A percentile compares a stretch with the other conserved stretches of the same genome.
phyloP scores from a whole-genome alignment of 2,888 invertebrate genomes.

The Trachelus stipa region DNA sequence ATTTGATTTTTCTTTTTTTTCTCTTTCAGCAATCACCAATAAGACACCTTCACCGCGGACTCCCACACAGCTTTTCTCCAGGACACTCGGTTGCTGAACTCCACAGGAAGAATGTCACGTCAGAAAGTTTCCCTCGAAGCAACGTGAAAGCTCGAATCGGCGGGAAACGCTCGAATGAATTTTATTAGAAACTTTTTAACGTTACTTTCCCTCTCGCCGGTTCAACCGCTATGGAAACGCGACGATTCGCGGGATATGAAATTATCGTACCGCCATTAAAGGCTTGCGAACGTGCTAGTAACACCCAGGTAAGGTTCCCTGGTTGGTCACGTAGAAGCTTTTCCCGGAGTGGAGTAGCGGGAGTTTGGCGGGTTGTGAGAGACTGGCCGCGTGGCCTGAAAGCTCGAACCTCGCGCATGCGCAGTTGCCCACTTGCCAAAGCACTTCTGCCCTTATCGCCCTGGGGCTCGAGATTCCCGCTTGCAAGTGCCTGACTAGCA shows the following conservation, averaged over 20 bases:
- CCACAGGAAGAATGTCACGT: neutral
- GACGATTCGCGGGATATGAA: neutral
- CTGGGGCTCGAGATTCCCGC: neutral
- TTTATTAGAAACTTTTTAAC: neutral
- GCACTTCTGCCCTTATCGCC: constrained; percentile 16
- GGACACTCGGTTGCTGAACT: neutral
- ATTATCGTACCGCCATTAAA: neutral
- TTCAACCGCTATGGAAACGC: neutral
- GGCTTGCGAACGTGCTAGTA: neutral
- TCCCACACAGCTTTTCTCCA: neutral
- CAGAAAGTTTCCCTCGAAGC: neutral
- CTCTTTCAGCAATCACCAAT: neutral
- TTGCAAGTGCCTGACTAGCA: neutral
- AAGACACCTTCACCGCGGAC: neutral
- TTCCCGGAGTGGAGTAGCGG: constrained; percentile 4
- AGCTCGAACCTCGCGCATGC: constrained; percentile 51
- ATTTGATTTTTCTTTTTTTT: neutral
- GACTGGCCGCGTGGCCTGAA: constrained; percentile 62
- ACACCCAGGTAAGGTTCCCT: neutral
- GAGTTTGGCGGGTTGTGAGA: constrained; percentile 62
- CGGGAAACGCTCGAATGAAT: neutral
- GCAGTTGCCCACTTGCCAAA: constrained; percentile 34
- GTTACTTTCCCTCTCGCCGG: neutral
- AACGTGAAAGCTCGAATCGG: neutral
- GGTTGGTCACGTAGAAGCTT: neutral